Evolutionary conservation across 2,888 invertebrate species (phyloP).

Genomic region (Amiota communis): DNA sequence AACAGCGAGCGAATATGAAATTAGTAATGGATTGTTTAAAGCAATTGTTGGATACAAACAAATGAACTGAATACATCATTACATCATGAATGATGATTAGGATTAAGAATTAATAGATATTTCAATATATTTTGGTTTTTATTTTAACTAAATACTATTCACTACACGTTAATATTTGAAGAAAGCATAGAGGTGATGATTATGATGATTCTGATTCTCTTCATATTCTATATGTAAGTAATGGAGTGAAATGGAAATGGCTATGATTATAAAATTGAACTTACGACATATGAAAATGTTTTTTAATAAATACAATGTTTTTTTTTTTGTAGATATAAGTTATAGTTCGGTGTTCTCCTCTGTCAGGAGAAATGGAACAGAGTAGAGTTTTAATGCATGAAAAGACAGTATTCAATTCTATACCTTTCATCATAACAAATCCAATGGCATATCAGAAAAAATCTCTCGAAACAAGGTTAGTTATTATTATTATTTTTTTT

Average conservation of each 20-base stretch:
- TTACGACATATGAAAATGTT: too few species aligned
- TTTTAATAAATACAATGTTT: slow-evolving; percentile 31
- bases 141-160: neutral
- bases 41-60: slow-evolving; percentile 50
- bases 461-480: neutral
- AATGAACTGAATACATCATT: slow-evolving; percentile 46
- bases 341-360: slow-evolving; percentile 61
- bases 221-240: too few species aligned
- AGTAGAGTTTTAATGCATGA: slow-evolving; percentile 51
- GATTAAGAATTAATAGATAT: neutral
- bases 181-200: neutral
- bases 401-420: slow-evolving; percentile 43
- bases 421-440: neutral
- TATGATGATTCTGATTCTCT: too few species aligned
- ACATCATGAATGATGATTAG: neutral
- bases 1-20: slow-evolving; percentile 81
- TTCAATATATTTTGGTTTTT: slow-evolving; percentile 17
- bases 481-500: neutral
- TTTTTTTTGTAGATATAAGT: slow-evolving; percentile 15
- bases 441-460: neutral
- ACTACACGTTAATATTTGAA: neutral
- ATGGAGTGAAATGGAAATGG: neutral
- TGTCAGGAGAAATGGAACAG: slow-evolving; percentile 66
- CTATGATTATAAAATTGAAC: neutral
- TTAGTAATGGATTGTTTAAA: slow-evolving; percentile 78